Evolutionary conservation across 2,888 invertebrate genomes (phyloP), one percentile per base, ranked within the genome.

Genomic region (Drosophila dives): DNA sequence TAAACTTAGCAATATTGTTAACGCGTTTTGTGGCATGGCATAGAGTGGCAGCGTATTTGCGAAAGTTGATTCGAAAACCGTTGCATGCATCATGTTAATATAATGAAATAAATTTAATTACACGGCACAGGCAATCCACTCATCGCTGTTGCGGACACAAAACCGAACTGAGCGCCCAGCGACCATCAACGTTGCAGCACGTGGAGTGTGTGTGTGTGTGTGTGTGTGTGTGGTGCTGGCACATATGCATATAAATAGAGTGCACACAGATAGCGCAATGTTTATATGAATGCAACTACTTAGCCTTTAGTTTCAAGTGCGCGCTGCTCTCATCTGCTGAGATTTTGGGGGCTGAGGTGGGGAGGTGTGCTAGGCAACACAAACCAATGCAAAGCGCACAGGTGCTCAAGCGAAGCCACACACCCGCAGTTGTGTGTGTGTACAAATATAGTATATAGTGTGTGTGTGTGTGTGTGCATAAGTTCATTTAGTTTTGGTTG

Each of bases 261-360:
- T 58, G 49, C 23, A 48, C 51, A 59, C 58, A 67, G 67, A 64
- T 79, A 66, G 63, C 67, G 60, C 56, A 61, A 67, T 80, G 73
- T 86, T 90, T 81, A 76, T 85, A 70, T 88, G 77, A 90, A 80
- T 88, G 88, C 86, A 80, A 62, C 86, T 85, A 90, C 90, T 90
- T 90, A 87, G 91, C 83, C 75, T 80, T 80, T 71, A 88, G 89
- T 88, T 86, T 90, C 64, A 88, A 87, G 86, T 80, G 76, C 65
- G 72, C 64, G 71, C 80, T 67, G 80, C 65, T 64, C 66, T 50
- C 69, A 66, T 64, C 66, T 60, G 45, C 59, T 64, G 45, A 45
- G 45, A 15, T 45, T 60, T 56, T 73, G 51, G 56, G 45, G 48
- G 73, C 45, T 38, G 59, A 51, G 56, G 62, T 17, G n/a, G 12